These are phyloP conservation scores for Periophthalmus modestus DNA, from an alignment of 2,113 vertebrate species.

Conservation along the genomic window DNA sequence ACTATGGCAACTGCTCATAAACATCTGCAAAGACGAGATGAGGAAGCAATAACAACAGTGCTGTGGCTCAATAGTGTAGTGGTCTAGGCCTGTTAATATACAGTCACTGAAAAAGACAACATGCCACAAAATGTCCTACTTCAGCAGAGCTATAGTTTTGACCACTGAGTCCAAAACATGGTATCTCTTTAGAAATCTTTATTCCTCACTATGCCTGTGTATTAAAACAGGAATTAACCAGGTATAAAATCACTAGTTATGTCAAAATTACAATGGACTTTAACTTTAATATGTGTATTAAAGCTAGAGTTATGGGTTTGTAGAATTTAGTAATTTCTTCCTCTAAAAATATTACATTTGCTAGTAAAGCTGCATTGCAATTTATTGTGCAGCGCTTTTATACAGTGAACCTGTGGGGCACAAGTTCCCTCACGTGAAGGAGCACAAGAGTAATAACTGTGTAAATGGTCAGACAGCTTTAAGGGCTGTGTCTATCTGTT, in stretches of 20 bases:
- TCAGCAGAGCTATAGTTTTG: not conserved
- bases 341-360: not conserved
- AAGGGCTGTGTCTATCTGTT: constrained; percentile 30
- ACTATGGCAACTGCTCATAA: constrained; percentile 48
- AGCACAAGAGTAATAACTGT: constrained; percentile 23
- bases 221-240: not conserved
- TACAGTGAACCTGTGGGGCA: constrained; percentile 5
- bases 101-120: not conserved
- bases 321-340: not conserved
- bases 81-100: not conserved
- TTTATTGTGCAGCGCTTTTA: not conserved
- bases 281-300: not conserved
- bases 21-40: constrained; percentile 42
- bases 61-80: not conserved
- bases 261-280: not conserved
- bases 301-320: too few relatives aligned
- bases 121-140: not conserved
- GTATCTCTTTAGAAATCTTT: not conserved
- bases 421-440: constrained; percentile 16
- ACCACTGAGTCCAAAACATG: not conserved
- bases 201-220: not conserved
- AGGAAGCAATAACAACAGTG: constrained; percentile 32
- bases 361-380: not conserved
- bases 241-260: not conserved
- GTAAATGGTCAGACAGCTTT: constrained; percentile 31